Conservation (phyloP, 2,888 invertebrate genomes). For the Chorisops tibialis region DNA sequence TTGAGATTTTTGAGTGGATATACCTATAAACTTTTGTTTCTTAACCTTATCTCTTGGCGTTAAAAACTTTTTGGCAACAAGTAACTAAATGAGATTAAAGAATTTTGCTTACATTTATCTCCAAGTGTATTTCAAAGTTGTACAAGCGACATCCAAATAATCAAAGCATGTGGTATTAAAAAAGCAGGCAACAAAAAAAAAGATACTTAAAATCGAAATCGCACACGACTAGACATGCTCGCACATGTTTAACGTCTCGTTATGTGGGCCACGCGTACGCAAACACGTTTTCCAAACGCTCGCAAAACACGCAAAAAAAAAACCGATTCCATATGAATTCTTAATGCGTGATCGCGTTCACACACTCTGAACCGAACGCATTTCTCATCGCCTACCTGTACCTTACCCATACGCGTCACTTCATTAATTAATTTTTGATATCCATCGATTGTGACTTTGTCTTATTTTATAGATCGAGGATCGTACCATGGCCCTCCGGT, state of each 20-base stretch:
- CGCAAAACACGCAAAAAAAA: neutral
- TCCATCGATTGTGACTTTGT: neutral
- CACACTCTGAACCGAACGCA: neutral
- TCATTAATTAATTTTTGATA: constrained; percentile 18
- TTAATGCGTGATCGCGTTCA: constrained; percentile 7
- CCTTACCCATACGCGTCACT: constrained; percentile 1
- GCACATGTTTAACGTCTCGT: constrained; percentile 24
- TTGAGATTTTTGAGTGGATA: too few species aligned
- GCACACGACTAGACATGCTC: constrained; percentile 31
- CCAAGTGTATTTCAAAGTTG: too few species aligned
- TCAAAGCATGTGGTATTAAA: too few species aligned
- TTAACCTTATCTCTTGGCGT: too few species aligned
- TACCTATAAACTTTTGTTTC: too few species aligned
- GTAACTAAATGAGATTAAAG: too few species aligned
- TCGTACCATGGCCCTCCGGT: neutral
- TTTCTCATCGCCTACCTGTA: neutral
- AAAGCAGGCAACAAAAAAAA: neutral
- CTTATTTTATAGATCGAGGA: neutral
- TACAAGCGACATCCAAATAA: too few species aligned
- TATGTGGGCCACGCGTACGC: constrained; percentile 28
- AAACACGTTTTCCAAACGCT: neutral
- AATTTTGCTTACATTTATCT: too few species aligned
- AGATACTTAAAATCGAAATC: constrained; percentile 1
- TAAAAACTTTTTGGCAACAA: too few species aligned
- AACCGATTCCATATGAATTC: neutral